Evolutionary conservation across 2,797 vertebrate species (phyloP), one percentile per base, ranked within the genome.

Genomic region (Knipowitschia caucasica): DNA sequence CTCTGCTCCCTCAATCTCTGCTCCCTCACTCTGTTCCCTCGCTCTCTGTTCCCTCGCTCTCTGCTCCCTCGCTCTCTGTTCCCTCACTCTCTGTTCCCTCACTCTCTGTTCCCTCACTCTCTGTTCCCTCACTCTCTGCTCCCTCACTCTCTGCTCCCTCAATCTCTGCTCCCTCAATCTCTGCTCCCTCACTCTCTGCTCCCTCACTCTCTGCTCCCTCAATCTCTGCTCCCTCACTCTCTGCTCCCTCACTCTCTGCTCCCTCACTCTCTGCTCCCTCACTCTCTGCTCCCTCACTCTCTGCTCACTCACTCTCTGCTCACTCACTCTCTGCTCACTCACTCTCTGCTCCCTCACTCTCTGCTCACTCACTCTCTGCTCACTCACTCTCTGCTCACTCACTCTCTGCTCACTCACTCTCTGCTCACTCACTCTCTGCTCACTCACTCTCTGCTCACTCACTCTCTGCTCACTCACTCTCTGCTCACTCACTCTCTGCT

Each of bases 191-290:
- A 62, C 33, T 64, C 36, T 24, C 26, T 27, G 27, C 21, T n/a
- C n/a, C n/a, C 69, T 75, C 73, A 75, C 80, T 78, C 80, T 80
- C 79, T 82, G 76, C 64, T 80, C 85, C 80, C 81, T 79, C 21
- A 42, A 29, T 29, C 18, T 10, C 59, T 50, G 17, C 52, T 12
- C 5, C 53, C 70, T 56, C 56, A 49, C 62, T 72, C 67, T 38
- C 71, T 74, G 68, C 6, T 67, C 63, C 25, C 56, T 75, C 69
- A 79, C 81, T n/a, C 80, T 62, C 70, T 61, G 46, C 49, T 71
- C 52, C 60, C 51, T 46, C 44, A 62, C 33, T 64, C 36, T 24
- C 26, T 27, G 27, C 21, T n/a, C n/a, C n/a, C 69, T 75, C 73
- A 75, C 80, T 78, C 80, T 80, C 79, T 82, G 76, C 64, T 80